Percentiles rank a stretch among this genome's conserved stretches.
These are phyloP conservation scores for Phrynocephalus versicolor DNA, from an alignment of 2,113 vertebrate genomes.

Conservation along the genomic window DNA sequence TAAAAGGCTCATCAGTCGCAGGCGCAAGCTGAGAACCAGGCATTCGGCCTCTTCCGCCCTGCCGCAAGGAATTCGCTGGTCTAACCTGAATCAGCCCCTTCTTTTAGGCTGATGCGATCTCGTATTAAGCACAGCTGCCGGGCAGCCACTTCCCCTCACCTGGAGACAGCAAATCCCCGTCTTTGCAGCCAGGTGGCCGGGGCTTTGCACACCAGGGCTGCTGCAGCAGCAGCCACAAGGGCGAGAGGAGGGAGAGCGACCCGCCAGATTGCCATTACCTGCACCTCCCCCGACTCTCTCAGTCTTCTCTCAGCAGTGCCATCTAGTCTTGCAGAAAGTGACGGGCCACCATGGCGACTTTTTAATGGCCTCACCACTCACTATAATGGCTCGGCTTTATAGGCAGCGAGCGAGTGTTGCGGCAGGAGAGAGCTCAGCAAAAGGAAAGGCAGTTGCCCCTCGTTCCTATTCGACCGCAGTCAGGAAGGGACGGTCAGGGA, in stretches of 20 bases:
- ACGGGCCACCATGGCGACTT: background rate
- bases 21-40: background rate
- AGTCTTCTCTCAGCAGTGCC: conserved; percentile 57
- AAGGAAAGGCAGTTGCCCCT: no score
- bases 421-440: no score
- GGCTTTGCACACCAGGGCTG: background rate
- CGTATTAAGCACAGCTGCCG: background rate
- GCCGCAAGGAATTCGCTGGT: background rate
- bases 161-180: background rate
- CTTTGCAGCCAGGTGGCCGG: background rate
- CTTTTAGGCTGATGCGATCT: background rate
- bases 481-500: background rate
- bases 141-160: background rate
- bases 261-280: background rate
- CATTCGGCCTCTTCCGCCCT: background rate
- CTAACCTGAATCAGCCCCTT: no score
- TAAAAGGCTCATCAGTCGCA: background rate
- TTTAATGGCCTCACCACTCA: conserved; percentile 25
- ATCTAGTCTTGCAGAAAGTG: conserved; percentile 38
- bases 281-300: background rate
- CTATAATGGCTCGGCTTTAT: background rate
- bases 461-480: conserved; percentile 37
- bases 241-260: no score
- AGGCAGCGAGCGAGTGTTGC: background rate
- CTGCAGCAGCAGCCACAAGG: background rate